Base-by-base conservation (phyloP, 2,113 vertebrate species). In the Cyanoliseus patagonus region DNA sequence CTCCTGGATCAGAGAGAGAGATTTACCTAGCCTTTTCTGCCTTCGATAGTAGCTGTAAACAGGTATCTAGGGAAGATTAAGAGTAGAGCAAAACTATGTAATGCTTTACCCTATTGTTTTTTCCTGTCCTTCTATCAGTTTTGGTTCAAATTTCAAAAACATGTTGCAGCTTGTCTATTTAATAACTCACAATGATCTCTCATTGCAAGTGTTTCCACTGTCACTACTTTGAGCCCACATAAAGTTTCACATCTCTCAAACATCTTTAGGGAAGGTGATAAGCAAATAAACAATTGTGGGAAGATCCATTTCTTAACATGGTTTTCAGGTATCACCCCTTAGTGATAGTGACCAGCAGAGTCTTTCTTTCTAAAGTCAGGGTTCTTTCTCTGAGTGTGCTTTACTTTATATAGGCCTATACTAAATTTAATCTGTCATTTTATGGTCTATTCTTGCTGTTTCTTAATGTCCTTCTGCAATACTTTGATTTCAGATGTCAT, bases 171-270 rank as follows among this genome's bases (percentile, higher is more conserved):
- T 85, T 35, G 3, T 63, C 57, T 59, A 8, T 30, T 66, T 46
- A 88, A 57, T 31, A 73, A 64, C 25, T 30, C 47, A 44, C 20
- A 59, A 14, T 6, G 10, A 20, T 37, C 6, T 53, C 28, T 76
- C 11, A 24, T 70, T 88, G 17, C 11, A 39, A 30, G 4, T 11
- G 12, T 88, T 79, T 79, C n/a, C 27, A 24, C 23, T 20, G 9
- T 49, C 51, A 35, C 1, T 0, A 2, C 25, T 46, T 49, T 74
- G 20, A 90, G 13, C 16, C 5, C 7, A 25, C n/a, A n/a, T 19
- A 37, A 63, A 67, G 4, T 80, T 91, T 64, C 1, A 1, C 6
- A 17, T 30, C 9, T 53, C 27, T 57, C 52, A 1, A 0, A 83
- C 11, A 44, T 17, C 23, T 42, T 68, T 28, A 33, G 10, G 7